Conservation (phyloP, 2,797 vertebrate species). For the Onychomys torridus region DNA sequence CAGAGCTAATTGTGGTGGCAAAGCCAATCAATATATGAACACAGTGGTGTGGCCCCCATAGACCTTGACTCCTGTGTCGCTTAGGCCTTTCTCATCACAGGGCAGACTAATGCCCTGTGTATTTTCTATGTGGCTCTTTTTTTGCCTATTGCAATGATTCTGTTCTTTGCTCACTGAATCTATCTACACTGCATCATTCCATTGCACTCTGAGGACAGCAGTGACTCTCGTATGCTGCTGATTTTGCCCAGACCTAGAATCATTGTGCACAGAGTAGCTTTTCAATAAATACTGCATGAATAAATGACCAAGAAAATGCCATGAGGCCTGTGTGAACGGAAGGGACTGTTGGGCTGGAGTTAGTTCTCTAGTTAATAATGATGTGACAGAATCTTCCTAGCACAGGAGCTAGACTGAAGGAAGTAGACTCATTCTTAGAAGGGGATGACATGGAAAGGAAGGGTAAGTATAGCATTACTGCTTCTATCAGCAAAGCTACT, state of each 20-base stretch:
- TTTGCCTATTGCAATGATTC: conserved; percentile 8
- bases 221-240: background rate
- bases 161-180: background rate
- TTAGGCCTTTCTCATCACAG: background rate
- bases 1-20: background rate
- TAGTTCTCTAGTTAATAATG: background rate
- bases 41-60: background rate
- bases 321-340: background rate
- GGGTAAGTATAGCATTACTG: background rate
- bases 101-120: background rate
- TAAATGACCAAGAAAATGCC: background rate
- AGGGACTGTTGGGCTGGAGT: background rate
- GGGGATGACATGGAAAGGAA: background rate
- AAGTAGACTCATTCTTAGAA: background rate
- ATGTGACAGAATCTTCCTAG: background rate
- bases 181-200: background rate
- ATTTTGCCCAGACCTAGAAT: background rate
- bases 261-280: background rate
- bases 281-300: background rate
- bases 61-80: background rate
- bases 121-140: background rate
- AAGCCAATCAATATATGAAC: conserved; percentile 30
- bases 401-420: background rate
- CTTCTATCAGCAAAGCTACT: conserved; percentile 1
- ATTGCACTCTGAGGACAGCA: background rate